phyloP scores from a whole-genome alignment of 2,888 invertebrate species.

The Cataglyphis livida region DNA sequence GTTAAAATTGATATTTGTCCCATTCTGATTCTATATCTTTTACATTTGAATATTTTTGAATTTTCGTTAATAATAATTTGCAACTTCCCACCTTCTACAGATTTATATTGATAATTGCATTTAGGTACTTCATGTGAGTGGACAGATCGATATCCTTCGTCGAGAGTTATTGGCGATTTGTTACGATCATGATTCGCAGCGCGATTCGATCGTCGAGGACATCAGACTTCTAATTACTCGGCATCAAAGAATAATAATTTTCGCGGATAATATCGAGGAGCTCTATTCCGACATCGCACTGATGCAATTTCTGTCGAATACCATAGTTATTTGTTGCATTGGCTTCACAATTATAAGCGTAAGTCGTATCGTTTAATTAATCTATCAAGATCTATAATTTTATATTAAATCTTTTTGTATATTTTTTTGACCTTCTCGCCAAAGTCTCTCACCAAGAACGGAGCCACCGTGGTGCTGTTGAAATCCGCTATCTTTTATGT shows the following conservation, averaged over 20 bases:
- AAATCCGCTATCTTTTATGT: constrained; percentile 63
- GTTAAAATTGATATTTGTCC: background rate
- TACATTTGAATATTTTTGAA: background rate
- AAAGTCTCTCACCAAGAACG: constrained; percentile 43
- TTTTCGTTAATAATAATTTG: background rate
- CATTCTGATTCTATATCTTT: background rate
- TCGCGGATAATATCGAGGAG: constrained; percentile 63
- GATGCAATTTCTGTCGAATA: constrained; percentile 69
- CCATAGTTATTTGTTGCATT: constrained; percentile 67
- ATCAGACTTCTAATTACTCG: constrained; percentile 35
- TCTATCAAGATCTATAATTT: background rate
- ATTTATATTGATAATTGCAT: constrained; percentile 4
- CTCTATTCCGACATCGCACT: constrained; percentile 68
- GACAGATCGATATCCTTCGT: constrained; percentile 56
- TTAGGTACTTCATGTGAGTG: constrained; percentile 48
- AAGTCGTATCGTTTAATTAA: constrained; percentile 47
- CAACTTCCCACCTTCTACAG: background rate
- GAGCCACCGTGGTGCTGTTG: background rate
- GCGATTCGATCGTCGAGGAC: background rate
- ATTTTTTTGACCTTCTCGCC: background rate
- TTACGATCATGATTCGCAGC: background rate
- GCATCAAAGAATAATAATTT: constrained; percentile 64
- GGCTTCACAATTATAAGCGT: constrained; percentile 69
- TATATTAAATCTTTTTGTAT: background rate
- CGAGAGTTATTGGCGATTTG: constrained; percentile 3